Evolutionary conservation across 2,113 vertebrate genomes (phyloP).

Genomic region (Canis aureus): DNA sequence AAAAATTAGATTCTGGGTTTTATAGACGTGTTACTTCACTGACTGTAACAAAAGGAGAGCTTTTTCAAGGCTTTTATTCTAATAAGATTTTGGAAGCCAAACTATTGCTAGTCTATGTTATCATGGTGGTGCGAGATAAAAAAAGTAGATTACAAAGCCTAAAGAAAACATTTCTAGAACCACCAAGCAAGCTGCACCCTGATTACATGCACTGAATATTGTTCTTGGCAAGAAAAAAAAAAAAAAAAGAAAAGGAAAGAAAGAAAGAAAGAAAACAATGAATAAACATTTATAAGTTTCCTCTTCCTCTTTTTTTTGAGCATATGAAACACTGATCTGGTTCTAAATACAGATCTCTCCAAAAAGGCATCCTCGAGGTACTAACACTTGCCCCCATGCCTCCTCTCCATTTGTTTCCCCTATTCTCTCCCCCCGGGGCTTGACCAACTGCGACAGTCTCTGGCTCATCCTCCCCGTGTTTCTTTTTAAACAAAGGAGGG

Average conservation of each 20-base stretch:
- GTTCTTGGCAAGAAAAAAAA: constrained; percentile 62
- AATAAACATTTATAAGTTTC: background rate
- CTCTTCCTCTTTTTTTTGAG: background rate
- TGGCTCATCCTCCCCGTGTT: background rate
- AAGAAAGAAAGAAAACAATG: background rate
- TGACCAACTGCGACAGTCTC: background rate
- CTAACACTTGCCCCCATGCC: background rate
- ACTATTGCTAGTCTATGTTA: constrained; percentile 73
- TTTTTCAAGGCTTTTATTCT: constrained; percentile 76
- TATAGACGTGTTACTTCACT: background rate
- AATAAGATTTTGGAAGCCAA: constrained; percentile 78
- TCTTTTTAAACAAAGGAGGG: constrained; percentile 11
- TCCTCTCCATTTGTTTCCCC: background rate
- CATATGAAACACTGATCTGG: background rate
- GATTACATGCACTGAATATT: constrained; percentile 77
- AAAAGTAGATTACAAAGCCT: constrained; percentile 69
- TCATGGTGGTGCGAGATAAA: constrained; percentile 78
- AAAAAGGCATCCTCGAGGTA: background rate
- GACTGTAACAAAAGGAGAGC: background rate
- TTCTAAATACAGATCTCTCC: background rate
- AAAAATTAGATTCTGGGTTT: constrained; percentile 31
- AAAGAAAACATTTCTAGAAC: constrained; percentile 36
- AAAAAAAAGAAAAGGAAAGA: background rate
- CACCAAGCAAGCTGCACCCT: background rate
- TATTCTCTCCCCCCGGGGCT: background rate